Conservation (phyloP, 2,888 invertebrate genomes). For the Drosophila picticornis region DNA sequence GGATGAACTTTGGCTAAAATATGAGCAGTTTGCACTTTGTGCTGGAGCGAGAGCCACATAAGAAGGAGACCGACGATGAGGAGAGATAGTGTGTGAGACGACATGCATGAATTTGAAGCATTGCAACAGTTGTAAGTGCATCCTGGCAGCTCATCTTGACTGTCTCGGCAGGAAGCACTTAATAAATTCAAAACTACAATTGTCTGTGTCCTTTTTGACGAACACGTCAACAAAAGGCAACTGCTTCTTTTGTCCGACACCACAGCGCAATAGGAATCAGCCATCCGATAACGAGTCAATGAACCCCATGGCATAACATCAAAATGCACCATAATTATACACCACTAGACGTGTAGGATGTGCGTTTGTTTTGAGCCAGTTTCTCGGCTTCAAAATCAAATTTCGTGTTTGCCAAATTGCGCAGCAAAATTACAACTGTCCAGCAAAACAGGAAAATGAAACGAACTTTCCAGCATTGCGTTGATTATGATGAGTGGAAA, state of each 20-base stretch:
- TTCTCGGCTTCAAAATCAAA: conserved; percentile 65
- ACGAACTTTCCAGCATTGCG: conserved; percentile 16
- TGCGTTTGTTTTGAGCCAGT: conserved; percentile 8
- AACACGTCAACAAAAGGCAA: conserved; percentile 64
- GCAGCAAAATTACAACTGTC: conserved; percentile 43
- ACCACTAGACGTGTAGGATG: conserved; percentile 2
- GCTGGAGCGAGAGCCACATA: not conserved
- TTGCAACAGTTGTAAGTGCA: conserved; percentile 56
- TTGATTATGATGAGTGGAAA: conserved; percentile 42
- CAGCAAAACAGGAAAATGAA: conserved; percentile 37
- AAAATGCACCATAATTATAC: conserved; percentile 52
- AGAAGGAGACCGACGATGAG: not conserved
- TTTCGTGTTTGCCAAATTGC: conserved; percentile 44
- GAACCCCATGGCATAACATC: conserved; percentile 43
- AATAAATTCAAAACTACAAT: conserved; percentile 75
- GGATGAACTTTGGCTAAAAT: conserved; percentile 53
- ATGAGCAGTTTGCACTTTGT: conserved; percentile 19
- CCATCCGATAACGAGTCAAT: conserved; percentile 38
- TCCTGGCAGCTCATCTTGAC: conserved; percentile 53
- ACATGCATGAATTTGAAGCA: conserved; percentile 43
- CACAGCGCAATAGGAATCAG: conserved; percentile 8
- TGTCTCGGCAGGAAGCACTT: conserved; percentile 73
- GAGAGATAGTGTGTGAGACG: not conserved
- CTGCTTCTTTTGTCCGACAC: conserved; percentile 35
- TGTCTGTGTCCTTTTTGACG: conserved; percentile 42